These are phyloP conservation scores for Cremastobaeus sp. DNA, from an alignment of 2,888 invertebrate species.

Conservation along the genomic window DNA sequence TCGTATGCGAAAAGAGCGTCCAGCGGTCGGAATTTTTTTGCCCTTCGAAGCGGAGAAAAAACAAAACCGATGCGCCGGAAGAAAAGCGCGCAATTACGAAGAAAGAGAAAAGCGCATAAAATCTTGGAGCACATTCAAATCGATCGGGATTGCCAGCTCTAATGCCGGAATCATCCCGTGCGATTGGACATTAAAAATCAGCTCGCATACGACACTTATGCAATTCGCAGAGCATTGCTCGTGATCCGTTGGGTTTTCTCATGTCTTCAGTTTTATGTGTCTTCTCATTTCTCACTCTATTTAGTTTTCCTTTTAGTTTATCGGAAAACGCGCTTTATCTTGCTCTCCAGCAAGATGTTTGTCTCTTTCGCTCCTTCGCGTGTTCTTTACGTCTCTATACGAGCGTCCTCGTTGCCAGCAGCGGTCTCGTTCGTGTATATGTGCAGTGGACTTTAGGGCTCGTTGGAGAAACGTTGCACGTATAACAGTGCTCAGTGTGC, in stretches of 20 bases:
- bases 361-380: slow-evolving; percentile 46
- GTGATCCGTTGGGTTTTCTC: slow-evolving; percentile 29
- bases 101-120: too few species aligned
- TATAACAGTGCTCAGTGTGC: slow-evolving; percentile 64
- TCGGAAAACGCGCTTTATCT: slow-evolving; percentile 45
- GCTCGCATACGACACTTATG: slow-evolving; percentile 55
- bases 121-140: too few species aligned
- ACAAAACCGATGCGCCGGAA: too few species aligned
- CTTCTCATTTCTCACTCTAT: background rate
- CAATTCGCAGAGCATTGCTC: slow-evolving; percentile 43
- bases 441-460: slow-evolving; percentile 58
- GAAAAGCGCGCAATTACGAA: too few species aligned
- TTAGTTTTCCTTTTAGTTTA: slow-evolving; percentile 33
- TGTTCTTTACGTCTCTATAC: slow-evolving; percentile 25
- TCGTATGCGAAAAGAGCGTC: too few species aligned
- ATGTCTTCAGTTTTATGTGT: slow-evolving; percentile 32
- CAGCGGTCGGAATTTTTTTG: too few species aligned
- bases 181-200: slow-evolving; percentile 34
- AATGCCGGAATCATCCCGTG: slow-evolving; percentile 26
- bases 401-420: slow-evolving; percentile 15
- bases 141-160: too few species aligned
- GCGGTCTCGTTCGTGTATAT: slow-evolving; percentile 18
- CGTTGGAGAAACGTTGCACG: slow-evolving; percentile 58
- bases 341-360: slow-evolving; percentile 24
- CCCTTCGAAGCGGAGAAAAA: too few species aligned